Conservation (phyloP, 2,113 vertebrate genomes). For the Peucedramus taeniatus region DNA sequence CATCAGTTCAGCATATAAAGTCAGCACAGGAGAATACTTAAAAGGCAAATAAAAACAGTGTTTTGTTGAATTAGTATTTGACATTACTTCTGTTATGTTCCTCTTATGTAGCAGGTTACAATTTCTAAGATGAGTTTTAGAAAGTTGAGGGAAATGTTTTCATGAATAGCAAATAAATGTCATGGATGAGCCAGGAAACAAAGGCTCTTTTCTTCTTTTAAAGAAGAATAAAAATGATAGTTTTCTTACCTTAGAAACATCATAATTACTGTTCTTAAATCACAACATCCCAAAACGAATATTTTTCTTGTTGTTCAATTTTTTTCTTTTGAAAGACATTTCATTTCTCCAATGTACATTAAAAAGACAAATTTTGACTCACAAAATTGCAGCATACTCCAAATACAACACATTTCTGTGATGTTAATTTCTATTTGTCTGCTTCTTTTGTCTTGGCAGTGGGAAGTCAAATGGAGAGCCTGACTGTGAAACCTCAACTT, state of each 20-base stretch:
- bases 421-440: constrained; percentile 22
- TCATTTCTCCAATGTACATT: background rate
- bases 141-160: background rate
- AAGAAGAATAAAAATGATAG: background rate
- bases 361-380: background rate
- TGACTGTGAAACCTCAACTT: constrained; percentile 73
- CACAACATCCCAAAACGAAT: background rate
- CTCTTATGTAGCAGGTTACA: background rate
- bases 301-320: background rate
- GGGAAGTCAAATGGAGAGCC: constrained; percentile 81
- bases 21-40: background rate
- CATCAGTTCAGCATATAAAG: background rate
- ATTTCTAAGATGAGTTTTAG: constrained; percentile 32
- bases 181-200: background rate
- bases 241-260: background rate
- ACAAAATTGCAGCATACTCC: background rate
- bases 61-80: constrained; percentile 8
- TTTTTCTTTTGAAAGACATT: background rate
- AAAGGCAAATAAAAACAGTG: background rate
- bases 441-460: constrained; percentile 78
- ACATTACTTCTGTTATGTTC: constrained; percentile 20
- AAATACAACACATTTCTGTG: background rate
- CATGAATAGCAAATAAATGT: background rate
- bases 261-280: background rate
- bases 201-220: background rate